These are phyloP conservation scores for Chaitophorus viminalis DNA, from an alignment of 2,888 invertebrate genomes.

Conservation along the genomic window DNA sequence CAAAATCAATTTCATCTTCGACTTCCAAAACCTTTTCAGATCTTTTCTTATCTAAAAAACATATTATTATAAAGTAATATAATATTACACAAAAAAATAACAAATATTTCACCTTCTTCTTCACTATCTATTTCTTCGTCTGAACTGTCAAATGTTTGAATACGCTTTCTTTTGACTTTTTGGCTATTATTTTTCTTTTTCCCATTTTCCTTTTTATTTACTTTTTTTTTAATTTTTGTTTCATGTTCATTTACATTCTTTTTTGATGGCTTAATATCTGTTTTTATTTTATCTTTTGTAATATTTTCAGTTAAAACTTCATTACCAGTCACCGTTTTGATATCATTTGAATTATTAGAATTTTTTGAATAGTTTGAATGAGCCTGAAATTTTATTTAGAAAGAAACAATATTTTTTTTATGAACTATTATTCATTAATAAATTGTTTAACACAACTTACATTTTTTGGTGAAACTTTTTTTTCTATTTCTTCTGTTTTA, in stretches of 20 bases:
- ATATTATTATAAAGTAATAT: not conserved
- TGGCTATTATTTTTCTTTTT: conserved; percentile 5
- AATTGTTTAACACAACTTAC: not conserved
- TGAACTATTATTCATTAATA: not conserved
- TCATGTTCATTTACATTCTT: not conserved
- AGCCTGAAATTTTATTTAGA: not conserved
- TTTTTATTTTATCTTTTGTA: not conserved
- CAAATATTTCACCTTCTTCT: conserved; percentile 45
- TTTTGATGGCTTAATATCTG: not conserved
- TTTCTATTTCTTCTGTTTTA: conserved; percentile 12
- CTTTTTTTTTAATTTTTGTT: not conserved
- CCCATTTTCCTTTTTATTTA: conserved; percentile 7
- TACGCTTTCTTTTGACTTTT: conserved; percentile 52
- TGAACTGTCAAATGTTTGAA: conserved; percentile 57
- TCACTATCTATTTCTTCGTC: conserved; percentile 47
- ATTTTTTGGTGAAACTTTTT: conserved; percentile 12
- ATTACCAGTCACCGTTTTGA: not conserved
- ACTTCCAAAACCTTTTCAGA: conserved; percentile 19
- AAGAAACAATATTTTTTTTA: not conserved
- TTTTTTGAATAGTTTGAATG: conserved; percentile 38
- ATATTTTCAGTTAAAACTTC: conserved; percentile 1
- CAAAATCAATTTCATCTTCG: conserved; percentile 48
- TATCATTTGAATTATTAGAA: not conserved
- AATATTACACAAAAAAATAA: not conserved
- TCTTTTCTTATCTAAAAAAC: conserved; percentile 55